Base-by-base conservation (phyloP, 1,140 invertebrate genomes). In the Philotrypesis tridentata region DNA sequence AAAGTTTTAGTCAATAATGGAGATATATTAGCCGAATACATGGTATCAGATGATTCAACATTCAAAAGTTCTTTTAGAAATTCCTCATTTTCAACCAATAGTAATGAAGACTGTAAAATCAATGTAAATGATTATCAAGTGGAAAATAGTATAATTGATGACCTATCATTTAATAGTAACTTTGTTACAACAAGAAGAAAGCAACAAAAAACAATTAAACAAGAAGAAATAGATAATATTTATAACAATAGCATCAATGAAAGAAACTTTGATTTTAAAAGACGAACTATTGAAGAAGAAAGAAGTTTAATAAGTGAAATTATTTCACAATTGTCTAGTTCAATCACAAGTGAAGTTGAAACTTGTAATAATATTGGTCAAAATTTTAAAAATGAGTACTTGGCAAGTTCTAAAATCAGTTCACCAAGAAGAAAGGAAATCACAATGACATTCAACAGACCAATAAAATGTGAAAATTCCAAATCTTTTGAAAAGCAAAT, bases 1-100 rank as follows among this genome's bases (percentile, higher is more conserved):
- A 94, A 94, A 89, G 89, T 95, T 84, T 82, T 95, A 83, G 87
- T 95, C 67, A 93, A 93, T 67, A 93, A 92, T 84, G 93, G 94
- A 33, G 88, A 92, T 79, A 79, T 93, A 82, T 85, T 94, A 48
- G 94, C 93, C 12, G 94, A 95, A 90, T 95, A 95, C 85, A 90
- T 90, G 81, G 79, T 86, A 2, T 83, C 84, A 17, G 80, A 87
- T 21, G 55, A 70, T 33, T 29, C 70, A 65, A 78, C 31, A 29
- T 33, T 78, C 3, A 9, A 73, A 33, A 60, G n/a, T 74, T 79
- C 70, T 25, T 43, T 7, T 37, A 79, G 48, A 31, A 7, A 17
- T 27, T 72, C 25, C 55, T 79, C n/a, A 67, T 27, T 23, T 17
- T 37, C 11, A 37, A 77, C 17, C 40, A 63, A 61, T 60, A 48